phyloP scores from a whole-genome alignment of 2,888 invertebrate species.

The Ichneumoninae sp. region DNA sequence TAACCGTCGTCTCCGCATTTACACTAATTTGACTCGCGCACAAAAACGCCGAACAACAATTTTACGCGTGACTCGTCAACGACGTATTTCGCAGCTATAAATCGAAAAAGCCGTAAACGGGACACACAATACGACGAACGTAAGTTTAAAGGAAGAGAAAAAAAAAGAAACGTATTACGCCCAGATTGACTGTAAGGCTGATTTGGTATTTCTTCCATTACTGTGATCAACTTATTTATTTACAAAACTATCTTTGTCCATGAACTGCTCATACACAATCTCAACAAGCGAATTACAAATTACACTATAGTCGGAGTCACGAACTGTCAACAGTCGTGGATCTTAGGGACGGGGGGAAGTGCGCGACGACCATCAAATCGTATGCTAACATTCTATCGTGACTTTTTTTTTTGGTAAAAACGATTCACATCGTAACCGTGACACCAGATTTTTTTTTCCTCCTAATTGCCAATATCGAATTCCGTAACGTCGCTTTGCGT shows the following conservation, averaged over 20 bases:
- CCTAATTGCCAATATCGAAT: conserved; percentile 11
- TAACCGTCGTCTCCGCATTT: conserved; percentile 13
- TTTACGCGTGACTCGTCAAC: not conserved
- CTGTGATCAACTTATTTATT: conserved; percentile 76
- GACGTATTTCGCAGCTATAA: not conserved
- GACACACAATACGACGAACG: conserved; percentile 35
- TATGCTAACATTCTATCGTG: conserved; percentile 30
- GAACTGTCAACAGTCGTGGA: conserved; percentile 74
- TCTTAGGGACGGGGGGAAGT: conserved; percentile 57
- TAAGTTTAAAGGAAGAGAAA: conserved; percentile 32
- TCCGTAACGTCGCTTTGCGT: conserved; percentile 7
- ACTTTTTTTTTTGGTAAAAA: conserved; percentile 40
- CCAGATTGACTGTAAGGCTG: conserved; percentile 75
- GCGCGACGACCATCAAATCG: conserved; percentile 51
- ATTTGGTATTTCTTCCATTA: conserved; percentile 74
- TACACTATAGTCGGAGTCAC: conserved; percentile 63
- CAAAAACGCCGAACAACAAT: conserved; percentile 10
- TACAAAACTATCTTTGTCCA: conserved; percentile 76
- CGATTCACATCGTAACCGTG: conserved; percentile 39
- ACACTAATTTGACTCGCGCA: conserved; percentile 6
- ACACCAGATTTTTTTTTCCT: conserved; percentile 8
- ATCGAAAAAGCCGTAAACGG: conserved; percentile 24
- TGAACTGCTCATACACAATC: conserved; percentile 70
- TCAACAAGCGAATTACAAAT: conserved; percentile 72
- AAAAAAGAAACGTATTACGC: conserved; percentile 55